A percentile compares a stretch with the other conserved stretches of the same genome.
phyloP scores from a whole-genome alignment of 2,113 vertebrate genomes.

The Saccopteryx leptura region DNA sequence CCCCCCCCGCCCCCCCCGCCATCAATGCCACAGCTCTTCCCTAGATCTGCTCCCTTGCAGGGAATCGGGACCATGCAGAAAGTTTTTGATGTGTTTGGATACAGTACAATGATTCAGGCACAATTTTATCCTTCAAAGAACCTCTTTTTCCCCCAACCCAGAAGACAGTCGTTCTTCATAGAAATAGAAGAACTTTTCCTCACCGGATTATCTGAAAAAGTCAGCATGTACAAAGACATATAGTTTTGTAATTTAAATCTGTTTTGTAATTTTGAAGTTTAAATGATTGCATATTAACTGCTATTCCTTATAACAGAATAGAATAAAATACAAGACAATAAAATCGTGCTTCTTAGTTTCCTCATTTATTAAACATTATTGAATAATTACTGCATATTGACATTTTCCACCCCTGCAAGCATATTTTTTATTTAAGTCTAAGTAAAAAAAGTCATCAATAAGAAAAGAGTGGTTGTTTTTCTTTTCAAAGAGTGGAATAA shows the following conservation, averaged over 20 bases:
- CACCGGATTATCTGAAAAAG: slow-evolving; percentile 32
- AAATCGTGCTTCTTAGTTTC: neutral
- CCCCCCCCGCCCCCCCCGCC: neutral
- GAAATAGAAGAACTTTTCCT: neutral
- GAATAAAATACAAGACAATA: neutral
- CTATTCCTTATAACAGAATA: neutral
- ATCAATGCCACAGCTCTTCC: slow-evolving; percentile 62
- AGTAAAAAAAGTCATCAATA: slow-evolving; percentile 23
- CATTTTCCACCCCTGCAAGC: neutral
- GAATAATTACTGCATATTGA: neutral
- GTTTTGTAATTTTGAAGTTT: neutral
- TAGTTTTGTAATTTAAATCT: slow-evolving; percentile 7
- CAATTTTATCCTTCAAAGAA: slow-evolving; percentile 12
- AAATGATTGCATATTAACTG: neutral
- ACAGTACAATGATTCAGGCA: neutral
- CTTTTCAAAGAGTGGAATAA: slow-evolving; percentile 52
- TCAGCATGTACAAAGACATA: neutral
- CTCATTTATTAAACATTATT: neutral
- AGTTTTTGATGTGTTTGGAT: slow-evolving; percentile 54
- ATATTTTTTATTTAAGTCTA: slow-evolving; percentile 17
- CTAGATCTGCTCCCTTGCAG: slow-evolving; percentile 40
- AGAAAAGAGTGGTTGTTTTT: neutral
- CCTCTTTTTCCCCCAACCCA: neutral
- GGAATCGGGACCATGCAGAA: neutral
- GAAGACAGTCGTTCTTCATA: slow-evolving; percentile 14